Base-by-base conservation (phyloP, 2,113 vertebrate genomes). In the Engystomops pustulosus region DNA sequence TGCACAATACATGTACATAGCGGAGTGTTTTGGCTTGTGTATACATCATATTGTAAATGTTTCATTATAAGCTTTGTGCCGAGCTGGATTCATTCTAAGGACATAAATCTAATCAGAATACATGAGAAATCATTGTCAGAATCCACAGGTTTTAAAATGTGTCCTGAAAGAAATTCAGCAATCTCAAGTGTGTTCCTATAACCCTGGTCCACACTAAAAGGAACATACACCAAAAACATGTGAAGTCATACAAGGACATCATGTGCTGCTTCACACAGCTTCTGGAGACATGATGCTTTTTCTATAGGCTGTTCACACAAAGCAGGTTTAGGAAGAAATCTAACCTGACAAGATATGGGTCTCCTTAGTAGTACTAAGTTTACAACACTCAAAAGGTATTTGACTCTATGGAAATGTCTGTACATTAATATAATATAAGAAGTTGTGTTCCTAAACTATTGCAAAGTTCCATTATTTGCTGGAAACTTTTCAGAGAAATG, bases 1-100 rank as follows among this genome's bases (percentile, higher is more conserved):
- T 47, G 72, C 60, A 49, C 79, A 69, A 55, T 38, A 67, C 34
- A 25, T 81, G 65, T 41, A 67, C n/a, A 36, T 23, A 25, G 38
- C 20, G 23, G 32, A 67, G 51, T 10, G 20, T 4, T 34, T 70
- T 81, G 79, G 79, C 67, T 55, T 47, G 58, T 67, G 4, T 23
- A 47, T 18, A 80, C 58, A 65, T 20, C 10, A 15, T 27, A 23
- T 32, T 80, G 78, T 12, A 67, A 30, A n/a, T 32, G 25, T 80
- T 80, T 18, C 38, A 65, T 20, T 45, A 65, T 12, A 23, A 38
- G 12, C 53, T 65, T 5, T 79, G 38, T 34, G 44, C 41, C 23
- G 70, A 36, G 62, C 27, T 32, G 38, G 55, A 68, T 49, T 55
- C 3, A 47, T 53, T 34, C 23, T 2, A 0, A 36, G 41, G 9